Conservation (phyloP, 2,797 vertebrate genomes). For the Microhierax caerulescens region DNA sequence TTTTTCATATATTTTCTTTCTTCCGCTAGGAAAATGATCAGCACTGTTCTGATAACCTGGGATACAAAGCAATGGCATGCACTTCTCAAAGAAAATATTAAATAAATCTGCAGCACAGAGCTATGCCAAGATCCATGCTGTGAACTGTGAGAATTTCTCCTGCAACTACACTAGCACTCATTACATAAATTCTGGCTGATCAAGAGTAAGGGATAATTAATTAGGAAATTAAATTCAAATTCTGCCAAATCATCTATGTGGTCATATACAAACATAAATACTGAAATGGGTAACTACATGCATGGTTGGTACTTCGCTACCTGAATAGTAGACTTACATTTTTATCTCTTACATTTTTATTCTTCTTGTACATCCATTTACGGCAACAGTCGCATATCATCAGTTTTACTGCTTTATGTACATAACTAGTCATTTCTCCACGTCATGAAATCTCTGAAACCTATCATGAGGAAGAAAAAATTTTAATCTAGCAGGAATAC, state of each 20-base stretch:
- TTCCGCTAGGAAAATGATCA: not conserved
- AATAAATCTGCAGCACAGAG: not conserved
- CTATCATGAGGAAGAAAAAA: not conserved
- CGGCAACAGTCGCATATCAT: not conserved
- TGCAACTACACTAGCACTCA: not conserved
- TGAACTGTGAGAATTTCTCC: not conserved
- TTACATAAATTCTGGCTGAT: not conserved
- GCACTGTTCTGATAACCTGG: not conserved
- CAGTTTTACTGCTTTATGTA: not conserved
- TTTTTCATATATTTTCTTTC: not conserved
- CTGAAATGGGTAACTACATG: not conserved
- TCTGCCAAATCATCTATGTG: not conserved
- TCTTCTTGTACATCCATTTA: not conserved
- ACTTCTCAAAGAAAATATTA: not conserved
- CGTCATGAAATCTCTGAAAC: not conserved
- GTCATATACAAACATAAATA: not conserved
- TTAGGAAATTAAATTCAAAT: not conserved
- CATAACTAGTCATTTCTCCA: not conserved
- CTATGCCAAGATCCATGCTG: not conserved
- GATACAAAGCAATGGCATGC: not conserved
- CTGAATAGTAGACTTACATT: not conserved
- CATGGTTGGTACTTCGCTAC: not conserved
- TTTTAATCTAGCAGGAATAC: not conserved
- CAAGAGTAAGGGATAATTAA: not conserved
- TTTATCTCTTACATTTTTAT: not conserved